Conservation (phyloP, 2,888 invertebrate species). For the Unio delphinus region DNA sequence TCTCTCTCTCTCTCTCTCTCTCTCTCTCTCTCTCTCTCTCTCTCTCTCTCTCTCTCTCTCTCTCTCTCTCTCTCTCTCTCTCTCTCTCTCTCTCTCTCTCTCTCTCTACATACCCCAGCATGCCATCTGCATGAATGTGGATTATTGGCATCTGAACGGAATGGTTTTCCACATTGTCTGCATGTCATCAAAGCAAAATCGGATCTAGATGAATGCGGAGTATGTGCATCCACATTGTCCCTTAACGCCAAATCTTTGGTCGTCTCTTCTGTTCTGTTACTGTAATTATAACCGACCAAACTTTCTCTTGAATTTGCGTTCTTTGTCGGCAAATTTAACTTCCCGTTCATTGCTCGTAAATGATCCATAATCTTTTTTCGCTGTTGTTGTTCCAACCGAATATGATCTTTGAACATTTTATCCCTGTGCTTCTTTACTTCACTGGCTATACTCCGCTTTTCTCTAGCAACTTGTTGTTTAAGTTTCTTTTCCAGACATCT, state of each 20-base stretch:
- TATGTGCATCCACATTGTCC: conserved; percentile 12
- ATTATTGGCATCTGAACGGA: conserved; percentile 36
- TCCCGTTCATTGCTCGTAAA: conserved; percentile 19
- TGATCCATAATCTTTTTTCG: conserved; percentile 31
- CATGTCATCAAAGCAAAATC: conserved; percentile 35
- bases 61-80: too few relatives aligned
- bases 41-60: too few relatives aligned
- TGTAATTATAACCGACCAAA: background rate
- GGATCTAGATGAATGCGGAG: conserved; percentile 39
- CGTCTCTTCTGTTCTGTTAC: conserved; percentile 1
- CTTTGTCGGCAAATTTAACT: background rate
- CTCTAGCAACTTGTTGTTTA: conserved; percentile 50
- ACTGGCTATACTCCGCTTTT: conserved; percentile 31
- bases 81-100: too few relatives aligned
- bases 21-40: too few relatives aligned
- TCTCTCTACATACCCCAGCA: conserved; percentile 39
- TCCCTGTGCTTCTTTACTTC: conserved; percentile 44
- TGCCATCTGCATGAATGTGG: conserved; percentile 51
- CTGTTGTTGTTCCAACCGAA: conserved; percentile 36
- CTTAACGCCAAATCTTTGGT: background rate
- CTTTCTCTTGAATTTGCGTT: background rate
- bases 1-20: too few relatives aligned
- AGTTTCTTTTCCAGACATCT: conserved; percentile 54
- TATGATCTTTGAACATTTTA: conserved; percentile 30
- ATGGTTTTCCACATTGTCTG: conserved; percentile 42